Evolutionary conservation across 2,113 vertebrate species (phyloP).

Genomic region (Leptobrachium leishanense): DNA sequence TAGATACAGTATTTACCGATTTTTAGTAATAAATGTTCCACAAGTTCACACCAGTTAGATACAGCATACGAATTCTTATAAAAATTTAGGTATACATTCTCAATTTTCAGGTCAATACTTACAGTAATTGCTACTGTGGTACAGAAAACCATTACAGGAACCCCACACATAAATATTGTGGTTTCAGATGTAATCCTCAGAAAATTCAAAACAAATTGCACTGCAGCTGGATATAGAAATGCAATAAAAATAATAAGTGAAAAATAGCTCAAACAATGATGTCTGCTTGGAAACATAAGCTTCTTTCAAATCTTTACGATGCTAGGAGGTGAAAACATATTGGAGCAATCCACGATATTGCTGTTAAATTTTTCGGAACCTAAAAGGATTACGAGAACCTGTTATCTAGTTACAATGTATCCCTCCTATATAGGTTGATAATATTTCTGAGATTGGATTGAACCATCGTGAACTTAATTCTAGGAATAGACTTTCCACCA

Average conservation of each 20-base stretch:
- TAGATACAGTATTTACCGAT: too few relatives aligned
- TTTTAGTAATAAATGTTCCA: too few relatives aligned
- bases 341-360: too few relatives aligned
- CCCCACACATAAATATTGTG: neutral
- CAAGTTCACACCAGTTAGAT: too few relatives aligned
- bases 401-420: neutral
- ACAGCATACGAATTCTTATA: too few relatives aligned
- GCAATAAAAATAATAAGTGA: neutral
- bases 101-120: neutral
- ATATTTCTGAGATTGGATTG: constrained; percentile 7
- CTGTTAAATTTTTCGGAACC: too few relatives aligned
- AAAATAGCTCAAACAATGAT: too few relatives aligned
- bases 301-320: too few relatives aligned
- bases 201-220: neutral
- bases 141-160: neutral
- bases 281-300: too few relatives aligned
- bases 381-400: neutral
- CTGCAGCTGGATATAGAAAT: neutral
- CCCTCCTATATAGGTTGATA: neutral
- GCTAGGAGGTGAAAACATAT: too few relatives aligned
- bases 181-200: neutral
- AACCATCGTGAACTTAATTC: neutral
- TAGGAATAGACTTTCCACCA: neutral
- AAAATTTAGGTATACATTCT: neutral
- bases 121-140: neutral